phyloP scores from a whole-genome alignment of 2,888 invertebrate genomes.

The Drosophila formosana region DNA sequence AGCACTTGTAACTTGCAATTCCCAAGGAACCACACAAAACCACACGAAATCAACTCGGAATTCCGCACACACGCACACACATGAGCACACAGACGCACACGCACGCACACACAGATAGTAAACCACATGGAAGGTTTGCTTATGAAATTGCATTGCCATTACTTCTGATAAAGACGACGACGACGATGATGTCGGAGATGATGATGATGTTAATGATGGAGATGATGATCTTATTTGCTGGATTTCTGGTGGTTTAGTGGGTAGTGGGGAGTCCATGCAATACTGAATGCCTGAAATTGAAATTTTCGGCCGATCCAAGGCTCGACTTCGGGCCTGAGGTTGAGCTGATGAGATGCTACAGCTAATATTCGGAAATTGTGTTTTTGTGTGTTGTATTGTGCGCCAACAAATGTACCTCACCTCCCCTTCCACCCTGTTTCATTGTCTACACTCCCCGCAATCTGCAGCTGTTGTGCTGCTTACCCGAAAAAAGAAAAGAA shows the following conservation, averaged over 20 bases:
- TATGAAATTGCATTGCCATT: slow-evolving; percentile 49
- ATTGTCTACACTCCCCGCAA: background rate
- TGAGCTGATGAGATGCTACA: slow-evolving; percentile 18
- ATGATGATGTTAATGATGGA: slow-evolving; percentile 21
- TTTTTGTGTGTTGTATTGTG: slow-evolving; percentile 21
- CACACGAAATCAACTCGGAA: slow-evolving; percentile 31
- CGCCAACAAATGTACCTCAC: background rate
- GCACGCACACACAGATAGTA: slow-evolving; percentile 4
- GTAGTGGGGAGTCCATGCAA: background rate
- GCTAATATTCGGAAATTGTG: slow-evolving; percentile 55
- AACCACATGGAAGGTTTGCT: slow-evolving; percentile 38
- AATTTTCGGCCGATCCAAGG: slow-evolving; percentile 22
- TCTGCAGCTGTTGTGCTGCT: slow-evolving; percentile 6
- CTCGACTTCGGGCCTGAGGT: background rate
- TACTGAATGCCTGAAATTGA: slow-evolving; percentile 22
- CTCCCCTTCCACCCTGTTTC: background rate
- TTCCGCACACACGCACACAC: slow-evolving; percentile 6
- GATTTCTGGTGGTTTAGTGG: background rate
- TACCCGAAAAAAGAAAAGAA: background rate
- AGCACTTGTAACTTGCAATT: slow-evolving; percentile 23
- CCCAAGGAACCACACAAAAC: slow-evolving; percentile 23
- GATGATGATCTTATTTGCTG: slow-evolving; percentile 32
- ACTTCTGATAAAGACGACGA: slow-evolving; percentile 26
- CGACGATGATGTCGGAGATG: slow-evolving; percentile 26
- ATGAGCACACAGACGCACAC: slow-evolving; percentile 2